Conservation (phyloP, 2,797 vertebrate genomes). For the Rhadinocentrus ornatus region DNA sequence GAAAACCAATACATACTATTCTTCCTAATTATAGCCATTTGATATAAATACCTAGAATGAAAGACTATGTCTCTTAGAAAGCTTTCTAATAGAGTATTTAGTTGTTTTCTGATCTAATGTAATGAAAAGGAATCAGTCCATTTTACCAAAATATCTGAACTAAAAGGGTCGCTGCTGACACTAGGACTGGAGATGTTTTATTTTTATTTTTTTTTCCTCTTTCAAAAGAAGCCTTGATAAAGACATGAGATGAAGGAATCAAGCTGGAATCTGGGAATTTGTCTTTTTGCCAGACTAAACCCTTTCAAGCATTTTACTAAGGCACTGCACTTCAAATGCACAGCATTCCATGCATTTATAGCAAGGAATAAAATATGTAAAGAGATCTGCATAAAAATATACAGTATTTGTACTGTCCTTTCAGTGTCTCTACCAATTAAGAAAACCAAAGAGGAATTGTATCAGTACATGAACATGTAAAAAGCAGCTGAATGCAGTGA, state of each 20-base stretch:
- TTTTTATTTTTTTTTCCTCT: not conserved
- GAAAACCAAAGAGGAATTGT: slow-evolving; percentile 65
- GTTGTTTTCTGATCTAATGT: not conserved
- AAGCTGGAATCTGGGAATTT: slow-evolving; percentile 61
- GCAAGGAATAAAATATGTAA: slow-evolving; percentile 66
- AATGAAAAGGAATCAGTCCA: slow-evolving; percentile 1
- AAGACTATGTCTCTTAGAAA: not conserved
- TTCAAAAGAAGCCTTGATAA: slow-evolving; percentile 14
- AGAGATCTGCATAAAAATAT: slow-evolving; percentile 66
- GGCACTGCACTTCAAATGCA: slow-evolving; percentile 71
- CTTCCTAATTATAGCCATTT: slow-evolving; percentile 22
- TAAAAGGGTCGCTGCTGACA: not conserved
- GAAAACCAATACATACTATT: slow-evolving; percentile 28
- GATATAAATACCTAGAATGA: slow-evolving; percentile 14
- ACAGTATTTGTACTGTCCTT: slow-evolving; percentile 59
- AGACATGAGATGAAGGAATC: slow-evolving; percentile 24
- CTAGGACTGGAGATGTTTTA: slow-evolving; percentile 6
- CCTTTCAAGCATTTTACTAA: slow-evolving; percentile 72
- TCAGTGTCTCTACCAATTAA: slow-evolving; percentile 67
- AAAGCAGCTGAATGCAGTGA: slow-evolving; percentile 65
- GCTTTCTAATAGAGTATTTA: not conserved
- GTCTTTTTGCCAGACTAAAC: slow-evolving; percentile 66
- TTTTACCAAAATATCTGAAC: slow-evolving; percentile 9
- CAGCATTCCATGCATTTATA: slow-evolving; percentile 68
- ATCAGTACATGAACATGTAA: slow-evolving; percentile 62